A percentile compares a stretch with the other conserved stretches of the same genome.
Evolutionary conservation across 2,888 invertebrate species (phyloP).

Genomic region (Folsomia manolachei): DNA sequence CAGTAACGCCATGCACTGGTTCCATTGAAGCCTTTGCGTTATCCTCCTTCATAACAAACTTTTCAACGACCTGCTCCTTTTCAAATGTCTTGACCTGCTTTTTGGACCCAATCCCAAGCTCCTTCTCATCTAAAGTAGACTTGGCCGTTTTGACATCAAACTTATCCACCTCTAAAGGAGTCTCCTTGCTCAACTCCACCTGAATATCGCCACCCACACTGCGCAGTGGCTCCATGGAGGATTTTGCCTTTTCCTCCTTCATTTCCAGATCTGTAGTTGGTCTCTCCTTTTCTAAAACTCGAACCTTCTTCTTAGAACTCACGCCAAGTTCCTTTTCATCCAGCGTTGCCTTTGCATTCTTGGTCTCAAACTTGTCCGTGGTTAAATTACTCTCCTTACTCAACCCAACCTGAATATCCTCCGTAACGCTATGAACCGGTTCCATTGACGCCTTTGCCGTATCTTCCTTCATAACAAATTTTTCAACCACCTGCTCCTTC

Average conservation of each 20-base stretch:
- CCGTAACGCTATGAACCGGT: neutral
- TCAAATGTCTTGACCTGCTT: neutral
- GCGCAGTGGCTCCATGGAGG: neutral
- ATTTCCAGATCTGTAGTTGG: neutral
- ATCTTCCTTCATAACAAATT: neutral
- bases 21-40: neutral
- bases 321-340: neutral
- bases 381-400: neutral
- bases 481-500: neutral
- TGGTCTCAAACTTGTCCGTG: neutral
- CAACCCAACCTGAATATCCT: neutral
- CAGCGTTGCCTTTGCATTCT: neutral
- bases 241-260: neutral
- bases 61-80: neutral
- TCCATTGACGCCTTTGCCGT: neutral
- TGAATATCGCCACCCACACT: neutral
- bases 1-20: neutral
- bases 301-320: neutral
- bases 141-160: neutral
- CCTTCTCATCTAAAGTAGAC: neutral
- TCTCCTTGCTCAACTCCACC: constrained; percentile 5
- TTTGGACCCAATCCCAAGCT: neutral
- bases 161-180: neutral
- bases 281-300: neutral
- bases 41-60: neutral